Percentiles rank a stretch among this genome's conserved stretches.
phyloP scores from a whole-genome alignment of 2,113 vertebrate species.

The Columbina picui region DNA sequence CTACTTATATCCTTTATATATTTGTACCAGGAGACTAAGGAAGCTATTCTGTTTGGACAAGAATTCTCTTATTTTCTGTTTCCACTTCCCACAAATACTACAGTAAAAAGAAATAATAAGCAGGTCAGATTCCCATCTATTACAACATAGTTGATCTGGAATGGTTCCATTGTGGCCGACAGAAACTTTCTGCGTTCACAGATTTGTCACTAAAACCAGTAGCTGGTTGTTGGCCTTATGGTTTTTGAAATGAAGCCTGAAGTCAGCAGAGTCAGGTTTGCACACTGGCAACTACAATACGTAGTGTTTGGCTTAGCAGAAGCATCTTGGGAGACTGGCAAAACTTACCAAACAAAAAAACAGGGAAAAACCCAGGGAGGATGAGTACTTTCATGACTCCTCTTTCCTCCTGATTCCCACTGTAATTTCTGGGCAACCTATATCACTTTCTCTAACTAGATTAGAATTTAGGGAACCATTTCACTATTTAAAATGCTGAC shows the following conservation, averaged over 20 bases:
- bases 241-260: neutral
- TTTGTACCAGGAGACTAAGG: neutral
- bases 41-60: neutral
- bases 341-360: neutral
- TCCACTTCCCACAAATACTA: neutral
- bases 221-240: neutral
- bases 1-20: neutral
- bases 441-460: neutral
- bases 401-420: neutral
- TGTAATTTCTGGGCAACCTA: neutral
- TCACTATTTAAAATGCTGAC: neutral
- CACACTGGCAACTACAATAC: neutral
- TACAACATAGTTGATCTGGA: neutral
- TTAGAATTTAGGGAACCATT: constrained; percentile 6
- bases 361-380: neutral
- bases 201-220: neutral
- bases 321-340: neutral
- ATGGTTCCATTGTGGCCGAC: neutral
- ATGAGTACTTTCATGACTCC: neutral
- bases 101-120: neutral
- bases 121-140: neutral
- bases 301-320: neutral
- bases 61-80: neutral
- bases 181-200: neutral
- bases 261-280: neutral